phyloP scores from a whole-genome alignment of 2,888 invertebrate genomes.

The Caenorhabditis uteleia region DNA sequence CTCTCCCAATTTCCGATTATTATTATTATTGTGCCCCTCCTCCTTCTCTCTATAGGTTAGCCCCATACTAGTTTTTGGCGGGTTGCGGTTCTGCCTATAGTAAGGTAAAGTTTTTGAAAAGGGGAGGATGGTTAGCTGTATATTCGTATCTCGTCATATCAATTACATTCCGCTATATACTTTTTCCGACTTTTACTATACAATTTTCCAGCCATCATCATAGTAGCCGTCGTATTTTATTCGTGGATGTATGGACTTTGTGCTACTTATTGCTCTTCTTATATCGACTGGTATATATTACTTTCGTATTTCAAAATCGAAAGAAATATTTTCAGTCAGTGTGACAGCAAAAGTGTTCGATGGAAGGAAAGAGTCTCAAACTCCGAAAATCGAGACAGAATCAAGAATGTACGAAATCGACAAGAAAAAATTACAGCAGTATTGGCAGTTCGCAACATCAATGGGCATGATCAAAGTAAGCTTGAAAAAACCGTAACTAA shows the following conservation, averaged over 20 bases:
- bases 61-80: slow-evolving; percentile 5
- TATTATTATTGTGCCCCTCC: too few species aligned
- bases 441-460: slow-evolving; percentile 54
- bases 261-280: slow-evolving; percentile 32
- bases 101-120: slow-evolving; percentile 34
- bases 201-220: too few species aligned
- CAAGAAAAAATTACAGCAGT: slow-evolving; percentile 47
- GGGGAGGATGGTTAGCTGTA: slow-evolving; percentile 11
- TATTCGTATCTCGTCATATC: slow-evolving; percentile 28
- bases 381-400: slow-evolving; percentile 25
- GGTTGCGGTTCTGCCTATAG: slow-evolving; percentile 22
- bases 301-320: neutral
- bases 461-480: slow-evolving; percentile 52
- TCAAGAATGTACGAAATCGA: slow-evolving; percentile 46
- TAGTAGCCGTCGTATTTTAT: too few species aligned
- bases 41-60: too few species aligned
- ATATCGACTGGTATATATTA: slow-evolving; percentile 21
- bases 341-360: neutral
- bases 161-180: slow-evolving; percentile 35
- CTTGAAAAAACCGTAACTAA: neutral
- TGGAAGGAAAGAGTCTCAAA: too few species aligned
- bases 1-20: too few species aligned
- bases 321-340: neutral
- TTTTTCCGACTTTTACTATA: too few species aligned
- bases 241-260: slow-evolving; percentile 39